Evolutionary conservation across 2,113 vertebrate genomes (phyloP).

Genomic region (Eubucco bourcierii): DNA sequence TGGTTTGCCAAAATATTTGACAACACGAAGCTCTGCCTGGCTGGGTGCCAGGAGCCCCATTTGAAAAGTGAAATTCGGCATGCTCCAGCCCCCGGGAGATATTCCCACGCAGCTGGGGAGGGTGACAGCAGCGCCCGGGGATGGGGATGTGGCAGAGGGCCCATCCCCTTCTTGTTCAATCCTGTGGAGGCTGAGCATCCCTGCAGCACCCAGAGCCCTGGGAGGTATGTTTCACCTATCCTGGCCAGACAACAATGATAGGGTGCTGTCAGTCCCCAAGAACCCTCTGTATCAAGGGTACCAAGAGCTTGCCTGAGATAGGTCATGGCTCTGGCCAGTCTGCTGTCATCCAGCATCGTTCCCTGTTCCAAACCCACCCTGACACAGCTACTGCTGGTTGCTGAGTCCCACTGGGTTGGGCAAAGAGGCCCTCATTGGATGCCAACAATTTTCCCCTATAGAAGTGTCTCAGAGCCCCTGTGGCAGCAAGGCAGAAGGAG

Average conservation of each 20-base stretch:
- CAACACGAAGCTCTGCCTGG: conserved; percentile 44
- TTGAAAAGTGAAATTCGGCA: conserved; percentile 39
- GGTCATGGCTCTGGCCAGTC: background rate
- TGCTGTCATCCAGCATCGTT: background rate
- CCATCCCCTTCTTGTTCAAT: rapidly evolving
- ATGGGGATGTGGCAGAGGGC: background rate
- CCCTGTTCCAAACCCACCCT: background rate
- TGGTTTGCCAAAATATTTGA: conserved; percentile 71
- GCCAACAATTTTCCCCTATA: background rate
- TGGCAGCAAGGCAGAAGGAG: background rate
- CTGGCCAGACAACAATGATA: rapidly evolving
- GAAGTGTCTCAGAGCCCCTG: background rate
- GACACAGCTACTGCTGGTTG: background rate
- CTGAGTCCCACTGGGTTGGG: background rate
- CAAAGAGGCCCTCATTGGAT: background rate
- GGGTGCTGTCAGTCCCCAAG: background rate
- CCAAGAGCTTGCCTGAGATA: rapidly evolving
- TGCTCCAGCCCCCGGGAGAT: background rate
- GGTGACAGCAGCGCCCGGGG: rapidly evolving
- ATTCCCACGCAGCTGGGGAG: background rate
- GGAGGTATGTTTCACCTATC: background rate
- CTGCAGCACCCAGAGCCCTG: rapidly evolving
- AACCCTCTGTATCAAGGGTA: background rate
- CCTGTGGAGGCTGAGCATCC: background rate
- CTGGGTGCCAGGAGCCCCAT: background rate